These are phyloP conservation scores for Acipenser ruthenus DNA, from an alignment of 2,797 vertebrate genomes.

Conservation along the genomic window DNA sequence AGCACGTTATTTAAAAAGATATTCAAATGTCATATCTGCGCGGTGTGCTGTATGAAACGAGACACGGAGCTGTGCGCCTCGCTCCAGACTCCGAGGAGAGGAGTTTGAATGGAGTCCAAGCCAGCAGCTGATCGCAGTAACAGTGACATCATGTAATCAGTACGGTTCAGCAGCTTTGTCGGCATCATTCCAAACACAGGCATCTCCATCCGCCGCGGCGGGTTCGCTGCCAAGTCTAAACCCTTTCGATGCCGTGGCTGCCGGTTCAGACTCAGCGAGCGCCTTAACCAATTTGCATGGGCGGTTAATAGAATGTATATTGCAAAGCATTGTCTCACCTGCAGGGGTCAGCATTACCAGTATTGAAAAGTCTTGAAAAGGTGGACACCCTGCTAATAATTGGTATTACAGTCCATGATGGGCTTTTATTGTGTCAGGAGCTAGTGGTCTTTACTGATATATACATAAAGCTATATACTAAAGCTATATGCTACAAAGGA, in stretches of 20 bases:
- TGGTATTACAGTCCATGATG: too few relatives aligned
- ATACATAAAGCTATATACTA: neutral
- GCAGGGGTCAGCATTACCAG: too few relatives aligned
- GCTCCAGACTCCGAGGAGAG: constrained; percentile 38
- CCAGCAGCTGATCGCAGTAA: constrained; percentile 65
- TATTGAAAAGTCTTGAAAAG: too few relatives aligned
- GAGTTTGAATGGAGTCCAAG: constrained; percentile 68
- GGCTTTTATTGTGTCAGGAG: too few relatives aligned
- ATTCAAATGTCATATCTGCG: constrained; percentile 9
- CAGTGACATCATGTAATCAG: constrained; percentile 51
- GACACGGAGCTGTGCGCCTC: constrained; percentile 43
- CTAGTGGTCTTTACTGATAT: too few relatives aligned
- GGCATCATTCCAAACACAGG: constrained; percentile 63
- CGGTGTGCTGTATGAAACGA: constrained; percentile 7
- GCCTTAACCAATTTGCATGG: too few relatives aligned
- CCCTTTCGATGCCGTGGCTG: too few relatives aligned
- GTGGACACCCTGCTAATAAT: too few relatives aligned
- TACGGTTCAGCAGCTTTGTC: constrained; percentile 54
- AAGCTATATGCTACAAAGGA: neutral
- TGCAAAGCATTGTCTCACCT: too few relatives aligned
- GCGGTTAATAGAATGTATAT: too few relatives aligned
- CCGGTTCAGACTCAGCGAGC: too few relatives aligned
- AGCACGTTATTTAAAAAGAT: neutral
- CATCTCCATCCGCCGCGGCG: constrained; percentile 22
- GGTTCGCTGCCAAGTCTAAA: constrained; percentile 3